phyloP scores from a whole-genome alignment of 2,888 invertebrate genomes.

The Oasisia sp. region DNA sequence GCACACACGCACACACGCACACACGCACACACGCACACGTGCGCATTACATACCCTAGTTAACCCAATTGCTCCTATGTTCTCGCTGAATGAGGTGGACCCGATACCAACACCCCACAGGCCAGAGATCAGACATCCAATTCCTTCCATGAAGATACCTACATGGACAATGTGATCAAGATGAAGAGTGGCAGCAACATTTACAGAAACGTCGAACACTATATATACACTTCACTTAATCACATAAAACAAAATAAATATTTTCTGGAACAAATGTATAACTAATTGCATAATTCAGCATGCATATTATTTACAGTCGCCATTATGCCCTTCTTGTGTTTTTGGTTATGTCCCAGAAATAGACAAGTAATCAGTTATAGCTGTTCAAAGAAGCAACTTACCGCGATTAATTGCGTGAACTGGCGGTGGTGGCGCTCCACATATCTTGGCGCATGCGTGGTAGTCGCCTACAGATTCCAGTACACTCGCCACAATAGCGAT shows the following conservation, averaged over 20 bases:
- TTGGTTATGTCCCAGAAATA: background rate
- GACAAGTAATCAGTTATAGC: background rate
- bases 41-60: conserved; percentile 77
- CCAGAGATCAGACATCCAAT: conserved; percentile 86
- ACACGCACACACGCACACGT: too few relatives aligned
- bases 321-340: background rate
- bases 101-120: conserved; percentile 86
- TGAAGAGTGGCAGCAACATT: too few relatives aligned
- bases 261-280: background rate
- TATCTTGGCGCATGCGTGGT: conserved; percentile 66
- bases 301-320: background rate
- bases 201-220: background rate
- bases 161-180: background rate
- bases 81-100: conserved; percentile 89
- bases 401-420: background rate
- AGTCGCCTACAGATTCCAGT: conserved; percentile 78
- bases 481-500: conserved; percentile 59
- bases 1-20: too few relatives aligned
- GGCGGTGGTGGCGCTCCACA: conserved; percentile 9
- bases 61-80: conserved; percentile 91
- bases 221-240: background rate
- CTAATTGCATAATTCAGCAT: background rate
- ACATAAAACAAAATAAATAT: background rate
- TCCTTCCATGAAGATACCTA: conserved; percentile 76
- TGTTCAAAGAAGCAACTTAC: background rate